A percentile compares a stretch with the other conserved stretches of the same genome.
These are phyloP conservation scores for Hedychridium roseum DNA, from an alignment of 2,888 invertebrate species.

Conservation along the genomic window DNA sequence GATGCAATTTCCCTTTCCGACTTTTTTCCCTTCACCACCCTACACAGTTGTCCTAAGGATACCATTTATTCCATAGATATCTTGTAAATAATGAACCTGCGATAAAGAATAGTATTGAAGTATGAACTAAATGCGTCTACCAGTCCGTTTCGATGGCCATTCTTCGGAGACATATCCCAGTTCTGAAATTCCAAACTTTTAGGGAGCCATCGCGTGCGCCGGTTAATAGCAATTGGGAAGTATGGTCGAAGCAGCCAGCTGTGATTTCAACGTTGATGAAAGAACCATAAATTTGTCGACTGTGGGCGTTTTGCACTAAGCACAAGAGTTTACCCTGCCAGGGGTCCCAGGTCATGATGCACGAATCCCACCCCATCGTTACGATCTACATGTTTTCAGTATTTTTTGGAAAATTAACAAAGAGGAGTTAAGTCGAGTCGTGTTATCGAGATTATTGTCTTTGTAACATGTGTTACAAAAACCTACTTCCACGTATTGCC, in stretches of 20 bases:
- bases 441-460: too few species aligned
- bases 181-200: conserved; percentile 87
- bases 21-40: too few species aligned
- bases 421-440: too few species aligned
- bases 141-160: conserved; percentile 72
- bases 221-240: conserved; percentile 76
- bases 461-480: too few species aligned
- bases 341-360: conserved; percentile 84
- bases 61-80: too few species aligned
- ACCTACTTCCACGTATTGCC: too few species aligned
- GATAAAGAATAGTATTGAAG: too few species aligned
- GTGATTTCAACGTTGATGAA: conserved; percentile 77
- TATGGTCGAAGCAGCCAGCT: conserved; percentile 79
- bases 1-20: too few species aligned
- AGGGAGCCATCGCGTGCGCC: conserved; percentile 82
- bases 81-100: too few species aligned
- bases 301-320: conserved; percentile 77
- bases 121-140: too few species aligned
- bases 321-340: conserved; percentile 75
- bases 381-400: conserved; percentile 71
- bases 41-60: too few species aligned
- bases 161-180: conserved; percentile 75
- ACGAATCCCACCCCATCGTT: conserved; percentile 81
- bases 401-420: too few species aligned
- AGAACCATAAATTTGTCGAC: conserved; percentile 72